Percentiles rank a stretch among this genome's conserved stretches.
Conservation (phyloP, 2,888 invertebrate species). For the Cataglyphis rosenhaueri region DNA sequence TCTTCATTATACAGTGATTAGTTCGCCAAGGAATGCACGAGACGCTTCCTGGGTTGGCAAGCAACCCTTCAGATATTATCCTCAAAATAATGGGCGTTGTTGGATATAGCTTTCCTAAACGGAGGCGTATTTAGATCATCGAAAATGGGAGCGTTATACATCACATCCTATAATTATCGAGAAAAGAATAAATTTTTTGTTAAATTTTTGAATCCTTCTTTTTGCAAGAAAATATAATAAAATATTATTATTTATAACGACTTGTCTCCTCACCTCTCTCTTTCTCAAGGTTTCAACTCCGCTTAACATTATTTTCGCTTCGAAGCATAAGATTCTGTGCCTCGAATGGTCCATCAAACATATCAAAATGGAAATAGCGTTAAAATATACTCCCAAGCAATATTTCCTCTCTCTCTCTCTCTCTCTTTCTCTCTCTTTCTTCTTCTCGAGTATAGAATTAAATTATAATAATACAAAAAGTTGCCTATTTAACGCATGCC, state of each 20-base stretch:
- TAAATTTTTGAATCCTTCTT: not conserved
- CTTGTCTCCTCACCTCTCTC: not conserved
- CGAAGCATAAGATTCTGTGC: no score
- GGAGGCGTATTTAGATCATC: not conserved
- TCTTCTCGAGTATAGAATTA: no score
- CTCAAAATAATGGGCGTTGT: constrained; percentile 20
- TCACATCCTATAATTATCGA: not conserved
- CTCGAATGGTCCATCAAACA: no score
- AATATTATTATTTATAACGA: not conserved
- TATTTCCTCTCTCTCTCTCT: no score
- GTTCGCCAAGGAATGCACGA: constrained; percentile 61
- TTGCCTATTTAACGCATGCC: not conserved
- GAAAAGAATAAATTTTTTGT: not conserved
- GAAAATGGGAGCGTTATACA: not conserved
- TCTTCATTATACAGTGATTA: constrained; percentile 79
- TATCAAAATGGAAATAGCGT: no score
- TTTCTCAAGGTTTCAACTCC: not conserved
- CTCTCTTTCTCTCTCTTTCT: no score
- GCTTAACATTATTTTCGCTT: no score
- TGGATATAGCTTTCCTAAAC: not conserved
- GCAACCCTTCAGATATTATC: constrained; percentile 57
- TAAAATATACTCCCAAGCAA: no score
- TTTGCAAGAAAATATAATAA: not conserved
- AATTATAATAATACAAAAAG: not conserved
- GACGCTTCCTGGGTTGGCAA: constrained; percentile 28